phyloP scores from a whole-genome alignment of 2,888 invertebrate genomes.

The Orthonevra nobilis region DNA sequence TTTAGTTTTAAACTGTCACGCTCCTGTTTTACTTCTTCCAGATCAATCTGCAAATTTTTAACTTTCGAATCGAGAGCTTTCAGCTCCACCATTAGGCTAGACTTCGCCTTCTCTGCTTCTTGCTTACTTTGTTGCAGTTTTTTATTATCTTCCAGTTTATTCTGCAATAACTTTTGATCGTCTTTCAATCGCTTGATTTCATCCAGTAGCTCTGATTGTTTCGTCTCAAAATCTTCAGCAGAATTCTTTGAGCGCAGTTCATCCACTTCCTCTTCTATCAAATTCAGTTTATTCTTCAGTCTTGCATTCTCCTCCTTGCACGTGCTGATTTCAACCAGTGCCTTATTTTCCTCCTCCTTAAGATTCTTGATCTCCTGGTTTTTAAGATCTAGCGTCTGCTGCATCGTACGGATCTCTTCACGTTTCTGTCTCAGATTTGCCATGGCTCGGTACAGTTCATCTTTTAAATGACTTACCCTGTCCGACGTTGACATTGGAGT shows the following conservation, averaged over 20 bases:
- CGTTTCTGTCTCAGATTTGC: constrained; percentile 80
- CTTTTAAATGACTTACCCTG: constrained; percentile 79
- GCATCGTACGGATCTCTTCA: constrained; percentile 81
- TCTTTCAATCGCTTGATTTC: constrained; percentile 77
- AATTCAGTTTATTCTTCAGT: constrained; percentile 75
- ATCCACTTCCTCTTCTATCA: constrained; percentile 78
- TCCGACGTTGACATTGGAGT: constrained; percentile 79
- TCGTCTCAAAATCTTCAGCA: neutral
- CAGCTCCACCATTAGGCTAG: constrained; percentile 79
- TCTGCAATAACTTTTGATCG: constrained; percentile 78
- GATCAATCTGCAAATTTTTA: constrained; percentile 81
- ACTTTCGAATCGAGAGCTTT: constrained; percentile 81
- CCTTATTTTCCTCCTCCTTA: constrained; percentile 77
- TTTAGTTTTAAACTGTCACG: constrained; percentile 74
- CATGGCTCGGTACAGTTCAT: constrained; percentile 80
- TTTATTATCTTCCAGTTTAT: constrained; percentile 80
- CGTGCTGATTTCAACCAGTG: constrained; percentile 76
- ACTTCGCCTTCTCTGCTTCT: constrained; percentile 65
- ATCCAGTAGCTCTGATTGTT: constrained; percentile 53
- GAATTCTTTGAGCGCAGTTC: constrained; percentile 76
- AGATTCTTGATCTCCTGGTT: constrained; percentile 74
- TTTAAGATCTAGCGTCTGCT: constrained; percentile 76
- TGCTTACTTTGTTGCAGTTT: constrained; percentile 39
- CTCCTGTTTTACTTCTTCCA: constrained; percentile 76
- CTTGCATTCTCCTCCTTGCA: constrained; percentile 77